Evolutionary conservation across 2,113 vertebrate genomes (phyloP), one percentile per base, ranked within the genome.

Genomic region (Sebastes schlegelii): DNA sequence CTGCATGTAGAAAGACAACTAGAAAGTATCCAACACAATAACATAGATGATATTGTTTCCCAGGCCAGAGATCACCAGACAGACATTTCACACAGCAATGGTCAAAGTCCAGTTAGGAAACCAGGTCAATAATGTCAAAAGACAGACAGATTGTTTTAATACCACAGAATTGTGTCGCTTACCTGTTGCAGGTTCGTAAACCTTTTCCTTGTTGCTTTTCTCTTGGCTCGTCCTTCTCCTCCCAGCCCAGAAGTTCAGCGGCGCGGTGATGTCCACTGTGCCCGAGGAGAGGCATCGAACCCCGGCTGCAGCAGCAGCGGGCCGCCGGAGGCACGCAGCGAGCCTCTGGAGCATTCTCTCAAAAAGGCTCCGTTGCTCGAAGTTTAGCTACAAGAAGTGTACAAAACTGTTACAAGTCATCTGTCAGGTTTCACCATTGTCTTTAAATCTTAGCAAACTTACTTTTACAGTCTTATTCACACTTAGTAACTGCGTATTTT

Each of bases 151-250:
- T 43, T 26, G 17, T 48, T 57, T 2, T 1, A n/a, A 23, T 6
- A 11, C 34, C 11, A 43, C 11, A 46, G 0, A 34, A 62, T 0
- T 45, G 5, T 65, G 34, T 42, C 4, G 0, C 10, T 86, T 49
- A 97, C 98, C 98, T 26, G 98, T 98, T 55, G 98, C 97, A 0
- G 98, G 98, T 73, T 99, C 98, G 43, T 95, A 97, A 13, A 97
- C 96, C 2, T 94, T 88, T 77, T 97, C 96, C 0, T 71, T 88
- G 81, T 87, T 93, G 5, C 90, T 74, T n/a, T 89, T 87, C 23
- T 95, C 95, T 1, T 11, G 66, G 48, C 96, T 95, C 8, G 93
- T 86, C 72, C 96, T 89, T 74, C 97, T 95, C 71, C 72, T 77
- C 0, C 97, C 98, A 4, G 81, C 94, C 87, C 97, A 97, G 92